Percentiles rank a stretch among this genome's conserved stretches.
phyloP scores from a whole-genome alignment of 1,140 invertebrate species.

The Drosophila murphyi region DNA sequence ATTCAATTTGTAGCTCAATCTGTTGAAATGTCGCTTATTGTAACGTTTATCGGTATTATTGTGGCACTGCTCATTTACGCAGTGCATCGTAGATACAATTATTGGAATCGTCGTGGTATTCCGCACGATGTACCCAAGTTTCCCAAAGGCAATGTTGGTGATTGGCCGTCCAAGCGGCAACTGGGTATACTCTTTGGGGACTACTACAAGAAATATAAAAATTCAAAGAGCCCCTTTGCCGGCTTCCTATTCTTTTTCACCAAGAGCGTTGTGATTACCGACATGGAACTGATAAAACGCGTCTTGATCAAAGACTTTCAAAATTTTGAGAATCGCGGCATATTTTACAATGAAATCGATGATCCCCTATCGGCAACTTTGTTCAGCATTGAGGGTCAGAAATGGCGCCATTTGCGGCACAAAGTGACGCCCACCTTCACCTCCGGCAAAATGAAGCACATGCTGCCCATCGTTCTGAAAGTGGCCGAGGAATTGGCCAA shows the following conservation, averaged over 20 bases:
- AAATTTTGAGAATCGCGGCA: constrained; percentile 85
- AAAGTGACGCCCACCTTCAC: constrained; percentile 87
- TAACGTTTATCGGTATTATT: constrained; percentile 45
- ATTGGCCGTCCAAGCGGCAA: constrained; percentile 83
- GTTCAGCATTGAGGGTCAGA: constrained; percentile 84
- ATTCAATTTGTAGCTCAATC: constrained; percentile 26
- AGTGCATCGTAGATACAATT: constrained; percentile 62
- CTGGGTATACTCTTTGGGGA: constrained; percentile 50
- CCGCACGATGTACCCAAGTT: constrained; percentile 57
- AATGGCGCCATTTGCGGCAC: constrained; percentile 86
- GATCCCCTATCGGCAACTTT: constrained; percentile 85
- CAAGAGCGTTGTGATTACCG: constrained; percentile 62
- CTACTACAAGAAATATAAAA: constrained; percentile 65
- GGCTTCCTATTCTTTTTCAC: constrained; percentile 70
- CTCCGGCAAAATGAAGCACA: constrained; percentile 86
- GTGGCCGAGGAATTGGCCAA: constrained; percentile 75
- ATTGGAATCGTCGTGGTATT: constrained; percentile 67
- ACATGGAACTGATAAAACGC: constrained; percentile 87
- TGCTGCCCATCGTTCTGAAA: constrained; percentile 84
- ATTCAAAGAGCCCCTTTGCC: constrained; percentile 48
- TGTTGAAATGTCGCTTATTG: constrained; percentile 48
- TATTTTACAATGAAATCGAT: constrained; percentile 84
- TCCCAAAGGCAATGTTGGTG: constrained; percentile 57
- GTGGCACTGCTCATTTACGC: constrained; percentile 46
- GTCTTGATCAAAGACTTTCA: constrained; percentile 87